Base-by-base conservation (phyloP, 2,113 vertebrate genomes). In the Leptocoma aspasia region DNA sequence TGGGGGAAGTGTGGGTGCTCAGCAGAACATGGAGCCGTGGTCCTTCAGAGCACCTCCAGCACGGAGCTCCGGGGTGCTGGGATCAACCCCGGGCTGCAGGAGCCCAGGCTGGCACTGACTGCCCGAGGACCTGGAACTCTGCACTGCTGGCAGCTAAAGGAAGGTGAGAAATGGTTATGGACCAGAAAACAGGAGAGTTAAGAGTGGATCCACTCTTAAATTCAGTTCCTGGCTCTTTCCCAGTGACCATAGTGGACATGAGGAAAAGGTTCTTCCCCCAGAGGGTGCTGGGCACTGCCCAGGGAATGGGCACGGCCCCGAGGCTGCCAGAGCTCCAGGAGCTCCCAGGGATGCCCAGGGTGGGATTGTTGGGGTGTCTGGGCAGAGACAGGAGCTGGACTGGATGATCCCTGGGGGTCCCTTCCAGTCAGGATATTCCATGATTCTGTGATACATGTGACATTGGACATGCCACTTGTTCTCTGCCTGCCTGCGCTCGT, bases 301-400 rank as follows among this genome's bases (percentile, higher is more conserved):
- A 53, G 76, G 76, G 37, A 53, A 64, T 42, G 59, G 37, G 14
- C 86, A 15, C 42, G 0, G 64, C 64, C 39, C 79, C 2, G 16
- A 63, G 65, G 65, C 75, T 88, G 76, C 57, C 66, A 72, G 31
- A 80, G 86, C 86, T 57, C 5, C 75, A 33, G 59, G 66, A 65
- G 76, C 59, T 81, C 53, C 53, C 83, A 68, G 60, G 60, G 52
- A 26, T 59, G 44, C 13, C 4, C 77, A 59, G 86, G 53, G 3
- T 33, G 78, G 45, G 77, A 2, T 16, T 82, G 31, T 6, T 82
- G 78, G 69, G 77, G 53, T 4, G 37, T 24, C 78, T 61, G 45
- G 0, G 78, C 86, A 53, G n/a, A 44, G 23, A 2, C 5, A 3
- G 53, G 45, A 0, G 33, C 3, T 1, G 5, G 6, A 7, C 31